Evolutionary conservation across 2,113 vertebrate species (phyloP).

Genomic region (Ammodytes dubius): DNA sequence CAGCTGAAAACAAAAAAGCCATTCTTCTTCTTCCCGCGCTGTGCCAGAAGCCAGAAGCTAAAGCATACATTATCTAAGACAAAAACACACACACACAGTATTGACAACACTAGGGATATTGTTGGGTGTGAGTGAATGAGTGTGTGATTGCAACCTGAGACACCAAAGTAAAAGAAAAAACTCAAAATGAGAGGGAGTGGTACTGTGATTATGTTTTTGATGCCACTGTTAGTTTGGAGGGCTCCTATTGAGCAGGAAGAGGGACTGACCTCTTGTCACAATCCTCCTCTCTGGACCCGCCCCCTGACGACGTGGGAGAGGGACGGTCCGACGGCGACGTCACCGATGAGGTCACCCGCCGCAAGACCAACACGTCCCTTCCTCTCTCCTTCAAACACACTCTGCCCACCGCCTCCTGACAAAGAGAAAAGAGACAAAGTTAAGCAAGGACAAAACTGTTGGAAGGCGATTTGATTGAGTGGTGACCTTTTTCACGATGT

Average conservation of each 20-base stretch:
- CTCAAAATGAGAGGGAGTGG: slow-evolving; percentile 33
- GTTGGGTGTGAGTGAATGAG: slow-evolving; percentile 43
- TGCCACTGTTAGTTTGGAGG: slow-evolving; percentile 29
- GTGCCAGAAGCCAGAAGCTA: slow-evolving; percentile 55
- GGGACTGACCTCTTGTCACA: slow-evolving; percentile 82
- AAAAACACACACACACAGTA: slow-evolving; percentile 19
- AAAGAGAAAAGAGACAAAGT: slow-evolving; percentile 14
- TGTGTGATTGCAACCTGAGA: slow-evolving; percentile 31
- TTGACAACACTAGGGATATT: slow-evolving; percentile 73
- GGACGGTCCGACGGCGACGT: slow-evolving; percentile 86
- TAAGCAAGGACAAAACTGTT: slow-evolving; percentile 34
- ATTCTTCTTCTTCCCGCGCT: slow-evolving; percentile 57
- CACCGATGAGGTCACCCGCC: slow-evolving; percentile 85
- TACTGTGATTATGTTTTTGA: slow-evolving; percentile 47
- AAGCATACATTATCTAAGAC: slow-evolving; percentile 67
- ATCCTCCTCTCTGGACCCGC: slow-evolving; percentile 83
- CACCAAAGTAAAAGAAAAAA: slow-evolving; percentile 17
- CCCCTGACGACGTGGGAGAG: slow-evolving; percentile 86
- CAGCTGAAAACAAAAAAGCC: slow-evolving; percentile 72
- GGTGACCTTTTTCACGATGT: not conserved
- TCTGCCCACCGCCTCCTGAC: slow-evolving; percentile 85
- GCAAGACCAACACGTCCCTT: slow-evolving; percentile 92
- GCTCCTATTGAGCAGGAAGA: slow-evolving; percentile 40
- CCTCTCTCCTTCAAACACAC: slow-evolving; percentile 91
- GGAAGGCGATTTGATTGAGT: not conserved